phyloP scores from a whole-genome alignment of 2,888 invertebrate genomes.

The Stenolophus ochropezus region DNA sequence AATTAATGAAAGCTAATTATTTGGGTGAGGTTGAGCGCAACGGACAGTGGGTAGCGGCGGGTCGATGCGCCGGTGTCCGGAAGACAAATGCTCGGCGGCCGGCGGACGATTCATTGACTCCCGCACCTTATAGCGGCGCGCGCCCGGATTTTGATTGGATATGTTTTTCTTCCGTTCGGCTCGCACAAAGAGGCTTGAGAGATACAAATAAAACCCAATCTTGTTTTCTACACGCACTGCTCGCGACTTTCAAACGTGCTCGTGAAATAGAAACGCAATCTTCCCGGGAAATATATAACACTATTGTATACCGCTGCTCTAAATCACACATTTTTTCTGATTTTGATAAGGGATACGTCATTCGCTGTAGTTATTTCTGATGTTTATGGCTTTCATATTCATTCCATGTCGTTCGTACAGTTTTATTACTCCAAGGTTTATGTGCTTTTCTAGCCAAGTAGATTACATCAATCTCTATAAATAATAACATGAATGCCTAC shows the following conservation, averaged over 20 bases:
- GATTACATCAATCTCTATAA: no score
- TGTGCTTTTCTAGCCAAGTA: not conserved
- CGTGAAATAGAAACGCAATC: constrained; percentile 57
- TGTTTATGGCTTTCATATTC: constrained; percentile 29
- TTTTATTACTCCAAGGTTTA: not conserved
- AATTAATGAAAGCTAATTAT: constrained; percentile 53
- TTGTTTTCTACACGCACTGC: constrained; percentile 51
- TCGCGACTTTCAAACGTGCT: constrained; percentile 41
- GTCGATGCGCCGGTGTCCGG: constrained; percentile 13
- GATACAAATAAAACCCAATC: constrained; percentile 58
- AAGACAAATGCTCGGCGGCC: constrained; percentile 47
- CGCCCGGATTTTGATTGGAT: constrained; percentile 50
- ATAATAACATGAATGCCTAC: no score
- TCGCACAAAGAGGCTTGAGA: constrained; percentile 45
- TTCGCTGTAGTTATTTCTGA: constrained; percentile 14
- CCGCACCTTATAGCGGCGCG: constrained; percentile 34
- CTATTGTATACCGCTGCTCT: constrained; percentile 22
- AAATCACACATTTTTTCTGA: constrained; percentile 41
- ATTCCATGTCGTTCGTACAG: not conserved
- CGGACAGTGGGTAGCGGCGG: not conserved
- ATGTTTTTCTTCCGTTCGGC: constrained; percentile 48
- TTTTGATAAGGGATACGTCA: constrained; percentile 42
- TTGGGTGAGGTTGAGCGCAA: constrained; percentile 28
- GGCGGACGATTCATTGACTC: constrained; percentile 49
- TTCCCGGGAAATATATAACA: constrained; percentile 41